phyloP scores from a whole-genome alignment of 2,888 invertebrate species.

The Polietes domitor region DNA sequence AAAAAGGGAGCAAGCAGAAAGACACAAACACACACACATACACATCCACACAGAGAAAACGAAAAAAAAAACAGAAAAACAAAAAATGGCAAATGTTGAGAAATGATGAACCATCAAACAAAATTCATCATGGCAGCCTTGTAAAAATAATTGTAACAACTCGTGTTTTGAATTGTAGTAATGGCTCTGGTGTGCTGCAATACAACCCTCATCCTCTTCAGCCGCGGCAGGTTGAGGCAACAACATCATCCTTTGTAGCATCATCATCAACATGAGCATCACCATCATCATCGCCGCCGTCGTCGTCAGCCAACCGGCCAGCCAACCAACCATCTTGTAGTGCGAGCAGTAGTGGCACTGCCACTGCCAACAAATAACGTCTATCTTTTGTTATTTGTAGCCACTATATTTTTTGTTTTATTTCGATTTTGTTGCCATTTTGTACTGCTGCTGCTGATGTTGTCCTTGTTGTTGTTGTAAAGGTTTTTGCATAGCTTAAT shows the following conservation, averaged over 20 bases:
- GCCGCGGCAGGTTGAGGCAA: not conserved
- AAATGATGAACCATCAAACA: slow-evolving; percentile 68
- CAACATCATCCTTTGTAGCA: slow-evolving; percentile 37
- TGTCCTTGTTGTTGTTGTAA: slow-evolving; percentile 35
- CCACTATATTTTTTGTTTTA: slow-evolving; percentile 10
- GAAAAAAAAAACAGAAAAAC: slow-evolving; percentile 22
- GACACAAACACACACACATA: too few species aligned
- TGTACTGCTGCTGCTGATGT: slow-evolving; percentile 8
- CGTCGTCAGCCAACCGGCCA: not conserved
- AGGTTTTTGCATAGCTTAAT: slow-evolving; percentile 47
- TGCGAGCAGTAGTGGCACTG: not conserved
- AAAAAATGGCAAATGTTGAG: slow-evolving; percentile 66
- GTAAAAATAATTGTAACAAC: slow-evolving; percentile 55
- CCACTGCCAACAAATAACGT: slow-evolving; percentile 9
- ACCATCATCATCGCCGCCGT: not conserved
- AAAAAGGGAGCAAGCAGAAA: not conserved
- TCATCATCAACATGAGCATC: too few species aligned
- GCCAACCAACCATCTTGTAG: slow-evolving; percentile 6
- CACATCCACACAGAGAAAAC: too few species aligned
- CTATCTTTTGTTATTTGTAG: slow-evolving; percentile 25
- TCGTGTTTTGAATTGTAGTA: slow-evolving; percentile 53
- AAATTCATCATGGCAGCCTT: slow-evolving; percentile 66
- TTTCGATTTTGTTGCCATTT: slow-evolving; percentile 31
- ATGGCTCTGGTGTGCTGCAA: slow-evolving; percentile 36
- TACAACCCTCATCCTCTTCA: slow-evolving; percentile 2